phyloP scores from a whole-genome alignment of 2,113 vertebrate genomes.

The Osmerus mordax region DNA sequence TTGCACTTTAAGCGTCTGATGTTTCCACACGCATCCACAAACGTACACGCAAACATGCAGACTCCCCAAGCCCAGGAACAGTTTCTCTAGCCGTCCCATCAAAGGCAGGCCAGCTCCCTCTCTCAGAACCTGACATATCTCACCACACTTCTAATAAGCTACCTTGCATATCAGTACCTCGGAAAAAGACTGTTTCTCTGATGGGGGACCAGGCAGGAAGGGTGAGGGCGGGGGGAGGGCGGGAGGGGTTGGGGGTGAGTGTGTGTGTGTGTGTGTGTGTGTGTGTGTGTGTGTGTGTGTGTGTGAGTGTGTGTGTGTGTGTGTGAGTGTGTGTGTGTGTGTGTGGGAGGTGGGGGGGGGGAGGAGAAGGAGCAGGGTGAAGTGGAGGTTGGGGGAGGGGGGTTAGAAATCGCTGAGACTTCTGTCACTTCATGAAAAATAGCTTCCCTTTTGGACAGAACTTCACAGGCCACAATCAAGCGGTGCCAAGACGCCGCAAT shows the following conservation, averaged over 20 bases:
- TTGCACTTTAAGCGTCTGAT: conserved; percentile 2
- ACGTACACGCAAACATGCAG: conserved; percentile 24
- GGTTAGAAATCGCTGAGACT: conserved; percentile 74
- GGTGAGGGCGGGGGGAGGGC: conserved; percentile 65
- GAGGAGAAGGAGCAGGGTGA: conserved; percentile 1
- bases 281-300: neutral
- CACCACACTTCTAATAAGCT: conserved; percentile 91
- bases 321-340: neutral
- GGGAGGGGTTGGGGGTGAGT: conserved; percentile 5
- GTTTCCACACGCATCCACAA: conserved; percentile 13
- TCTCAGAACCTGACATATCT: conserved; percentile 79
- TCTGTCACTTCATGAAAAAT: conserved; percentile 99
- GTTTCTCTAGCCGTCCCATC: conserved; percentile 64
- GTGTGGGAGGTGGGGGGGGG: neutral
- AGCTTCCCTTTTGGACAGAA: conserved; percentile 99
- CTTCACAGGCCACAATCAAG: conserved; percentile 99
- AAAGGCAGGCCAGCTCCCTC: conserved; percentile 50
- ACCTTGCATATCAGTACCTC: conserved; percentile 95
- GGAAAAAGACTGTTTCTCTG: conserved; percentile 81
- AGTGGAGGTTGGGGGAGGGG: neutral
- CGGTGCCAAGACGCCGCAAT: conserved; percentile 79
- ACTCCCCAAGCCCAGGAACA: conserved; percentile 48
- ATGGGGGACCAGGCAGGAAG: conserved; percentile 40
- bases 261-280: neutral
- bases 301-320: neutral